Evolutionary conservation across 2,113 vertebrate species (phyloP).

Genomic region (Electrona antarctica): DNA sequence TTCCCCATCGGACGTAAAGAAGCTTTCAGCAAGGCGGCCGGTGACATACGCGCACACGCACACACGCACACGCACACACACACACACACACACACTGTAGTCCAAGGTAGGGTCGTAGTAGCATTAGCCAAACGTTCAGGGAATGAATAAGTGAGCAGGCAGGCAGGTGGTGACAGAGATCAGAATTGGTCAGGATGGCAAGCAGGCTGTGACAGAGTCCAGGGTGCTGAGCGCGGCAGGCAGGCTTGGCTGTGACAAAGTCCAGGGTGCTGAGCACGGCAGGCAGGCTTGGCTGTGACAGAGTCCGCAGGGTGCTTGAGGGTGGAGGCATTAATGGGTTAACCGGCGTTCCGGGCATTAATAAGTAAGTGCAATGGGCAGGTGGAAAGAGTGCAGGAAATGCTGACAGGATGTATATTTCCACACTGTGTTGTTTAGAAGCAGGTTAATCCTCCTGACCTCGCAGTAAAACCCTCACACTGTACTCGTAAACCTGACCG

Average conservation of each 20-base stretch:
- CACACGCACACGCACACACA: too few relatives aligned
- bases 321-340: slow-evolving; percentile 4
- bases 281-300: not conserved
- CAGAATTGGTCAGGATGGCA: too few relatives aligned
- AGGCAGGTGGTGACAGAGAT: too few relatives aligned
- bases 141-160: too few relatives aligned
- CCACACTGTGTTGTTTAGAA: slow-evolving; percentile 10
- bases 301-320: slow-evolving; percentile 23
- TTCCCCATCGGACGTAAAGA: not conserved
- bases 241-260: not conserved
- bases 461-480: slow-evolving; percentile 26
- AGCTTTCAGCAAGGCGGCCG: not conserved
- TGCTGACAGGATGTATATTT: not conserved
- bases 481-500: slow-evolving; percentile 16
- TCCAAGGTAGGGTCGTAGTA: too few relatives aligned
- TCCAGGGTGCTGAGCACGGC: not conserved
- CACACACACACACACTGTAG: too few relatives aligned
- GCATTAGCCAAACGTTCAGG: too few relatives aligned
- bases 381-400: not conserved
- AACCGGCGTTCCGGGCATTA: slow-evolving; percentile 33
- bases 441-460: slow-evolving; percentile 7
- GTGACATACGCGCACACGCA: too few relatives aligned
- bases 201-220: slow-evolving; percentile 31
- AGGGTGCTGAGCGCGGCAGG: slow-evolving; percentile 23
- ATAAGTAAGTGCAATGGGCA: slow-evolving; percentile 30